phyloP scores from a whole-genome alignment of 64 coral and sea anemone genomes.

The Pocillopora verrucosa region DNA sequence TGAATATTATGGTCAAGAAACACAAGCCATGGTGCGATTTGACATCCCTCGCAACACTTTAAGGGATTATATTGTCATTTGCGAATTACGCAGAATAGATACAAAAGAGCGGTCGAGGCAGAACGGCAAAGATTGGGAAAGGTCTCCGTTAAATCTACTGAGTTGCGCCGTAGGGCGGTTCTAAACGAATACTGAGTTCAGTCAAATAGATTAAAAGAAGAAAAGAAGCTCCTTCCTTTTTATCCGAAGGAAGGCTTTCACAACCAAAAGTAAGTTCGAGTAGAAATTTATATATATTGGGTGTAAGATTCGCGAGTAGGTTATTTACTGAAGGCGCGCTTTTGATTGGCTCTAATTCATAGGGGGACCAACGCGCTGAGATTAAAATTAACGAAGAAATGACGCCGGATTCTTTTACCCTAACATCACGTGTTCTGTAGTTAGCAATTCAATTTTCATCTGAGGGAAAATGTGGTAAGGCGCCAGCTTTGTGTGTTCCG shows the following conservation, averaged over 20 bases:
- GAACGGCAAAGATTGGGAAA: background rate
- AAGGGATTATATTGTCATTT: too few relatives aligned
- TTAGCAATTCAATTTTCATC: too few relatives aligned
- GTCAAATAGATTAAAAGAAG: background rate
- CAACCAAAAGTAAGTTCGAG: background rate
- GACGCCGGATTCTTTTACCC: too few relatives aligned
- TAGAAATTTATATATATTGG: background rate
- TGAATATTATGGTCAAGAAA: too few relatives aligned
- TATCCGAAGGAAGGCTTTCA: conserved; percentile 3
- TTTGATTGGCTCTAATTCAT: too few relatives aligned
- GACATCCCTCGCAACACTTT: too few relatives aligned
- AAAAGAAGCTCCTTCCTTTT: conserved; percentile 12
- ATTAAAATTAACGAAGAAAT: too few relatives aligned
- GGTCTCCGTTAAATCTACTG: background rate
- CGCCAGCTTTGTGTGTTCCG: too few relatives aligned
- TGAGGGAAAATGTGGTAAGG: too few relatives aligned
- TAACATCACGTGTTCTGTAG: too few relatives aligned
- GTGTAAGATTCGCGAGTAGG: background rate
- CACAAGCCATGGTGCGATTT: too few relatives aligned
- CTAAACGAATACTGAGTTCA: background rate
- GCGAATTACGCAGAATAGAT: background rate
- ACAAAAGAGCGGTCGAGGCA: background rate
- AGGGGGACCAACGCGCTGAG: too few relatives aligned
- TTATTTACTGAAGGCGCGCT: background rate
- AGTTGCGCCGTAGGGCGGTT: background rate